Conservation (phyloP, 2,113 vertebrate genomes). For the Leucosticte australis region DNA sequence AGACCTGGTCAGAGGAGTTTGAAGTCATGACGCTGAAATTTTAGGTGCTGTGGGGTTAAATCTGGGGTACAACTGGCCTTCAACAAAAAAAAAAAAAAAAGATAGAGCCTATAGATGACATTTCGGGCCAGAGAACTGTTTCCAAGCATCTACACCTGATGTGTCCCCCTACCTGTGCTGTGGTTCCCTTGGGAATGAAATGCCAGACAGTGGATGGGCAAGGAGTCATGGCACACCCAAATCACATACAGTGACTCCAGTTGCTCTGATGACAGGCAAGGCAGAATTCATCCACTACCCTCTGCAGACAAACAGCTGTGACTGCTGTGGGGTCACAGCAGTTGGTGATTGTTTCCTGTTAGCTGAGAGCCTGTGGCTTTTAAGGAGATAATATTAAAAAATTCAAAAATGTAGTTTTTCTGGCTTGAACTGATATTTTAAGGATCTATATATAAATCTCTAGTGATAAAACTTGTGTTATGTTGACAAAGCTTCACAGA, state of each 20-base stretch:
- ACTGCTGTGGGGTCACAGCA: not conserved
- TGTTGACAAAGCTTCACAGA: not conserved
- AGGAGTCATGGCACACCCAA: rapidly evolving
- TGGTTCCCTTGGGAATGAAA: not conserved
- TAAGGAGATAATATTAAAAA: not conserved
- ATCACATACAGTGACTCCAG: not conserved
- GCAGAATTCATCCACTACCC: not conserved
- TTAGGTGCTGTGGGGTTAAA: not conserved
- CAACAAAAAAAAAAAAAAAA: not conserved
- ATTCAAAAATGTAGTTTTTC: not conserved
- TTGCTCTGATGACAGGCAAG: not conserved
- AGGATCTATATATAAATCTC: not conserved
- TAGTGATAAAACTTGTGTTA: not conserved
- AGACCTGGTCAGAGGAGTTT: not conserved
- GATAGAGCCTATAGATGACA: not conserved
- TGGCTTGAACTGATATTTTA: not conserved
- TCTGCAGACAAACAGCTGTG: not conserved
- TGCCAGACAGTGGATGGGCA: rapidly evolving
- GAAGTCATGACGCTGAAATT: not conserved
- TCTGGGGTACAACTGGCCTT: not conserved
- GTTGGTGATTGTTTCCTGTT: not conserved
- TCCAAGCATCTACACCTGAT: not conserved
- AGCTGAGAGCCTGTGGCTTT: not conserved
- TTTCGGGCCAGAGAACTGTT: not conserved
- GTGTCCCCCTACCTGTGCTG: rapidly evolving